Evolutionary conservation across 2,113 vertebrate genomes (phyloP).

Genomic region (Archocentrus centrarchus): DNA sequence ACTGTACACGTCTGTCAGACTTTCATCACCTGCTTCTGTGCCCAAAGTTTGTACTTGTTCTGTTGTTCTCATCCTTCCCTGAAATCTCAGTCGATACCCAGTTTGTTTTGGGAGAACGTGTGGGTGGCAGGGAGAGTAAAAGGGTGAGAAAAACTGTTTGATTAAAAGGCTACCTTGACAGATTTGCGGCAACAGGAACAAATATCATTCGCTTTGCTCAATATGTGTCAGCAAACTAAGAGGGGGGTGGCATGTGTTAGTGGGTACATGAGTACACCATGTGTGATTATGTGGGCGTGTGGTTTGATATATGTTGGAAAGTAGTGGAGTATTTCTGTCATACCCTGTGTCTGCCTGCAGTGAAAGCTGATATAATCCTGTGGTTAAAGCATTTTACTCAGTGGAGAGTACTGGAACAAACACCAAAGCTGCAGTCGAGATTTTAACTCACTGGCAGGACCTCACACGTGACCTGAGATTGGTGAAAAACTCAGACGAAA

Average conservation of each 20-base stretch:
- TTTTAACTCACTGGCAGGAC: slow-evolving; percentile 51
- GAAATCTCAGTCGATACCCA: slow-evolving; percentile 52
- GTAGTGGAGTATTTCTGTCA: slow-evolving; percentile 48
- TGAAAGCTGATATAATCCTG: slow-evolving; percentile 67
- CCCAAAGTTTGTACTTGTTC: slow-evolving; percentile 30
- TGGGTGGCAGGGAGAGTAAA: slow-evolving; percentile 24
- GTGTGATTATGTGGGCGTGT: slow-evolving; percentile 41
- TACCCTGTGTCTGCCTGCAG: slow-evolving; percentile 47
- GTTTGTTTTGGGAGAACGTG: slow-evolving; percentile 53
- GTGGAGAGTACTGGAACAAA: slow-evolving; percentile 62
- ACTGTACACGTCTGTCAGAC: slow-evolving; percentile 41
- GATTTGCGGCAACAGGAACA: slow-evolving; percentile 54
- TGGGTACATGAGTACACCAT: slow-evolving; percentile 9
- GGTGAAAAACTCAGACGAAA: slow-evolving; percentile 11
- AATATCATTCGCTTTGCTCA: slow-evolving; percentile 36
- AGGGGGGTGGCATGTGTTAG: slow-evolving; percentile 21
- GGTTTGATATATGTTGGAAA: slow-evolving; percentile 59
- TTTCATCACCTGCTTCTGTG: slow-evolving; percentile 16
- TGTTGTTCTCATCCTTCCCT: not conserved
- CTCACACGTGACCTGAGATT: slow-evolving; percentile 39
- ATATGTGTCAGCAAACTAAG: slow-evolving; percentile 19
- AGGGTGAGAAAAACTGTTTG: slow-evolving; percentile 39
- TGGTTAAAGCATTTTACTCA: slow-evolving; percentile 68
- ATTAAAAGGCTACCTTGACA: slow-evolving; percentile 58
- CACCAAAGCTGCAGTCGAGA: slow-evolving; percentile 52